A percentile compares a stretch with the other conserved stretches of the same genome.
Evolutionary conservation across 2,888 invertebrate genomes (phyloP).

Genomic region (Mylabris sibirica): DNA sequence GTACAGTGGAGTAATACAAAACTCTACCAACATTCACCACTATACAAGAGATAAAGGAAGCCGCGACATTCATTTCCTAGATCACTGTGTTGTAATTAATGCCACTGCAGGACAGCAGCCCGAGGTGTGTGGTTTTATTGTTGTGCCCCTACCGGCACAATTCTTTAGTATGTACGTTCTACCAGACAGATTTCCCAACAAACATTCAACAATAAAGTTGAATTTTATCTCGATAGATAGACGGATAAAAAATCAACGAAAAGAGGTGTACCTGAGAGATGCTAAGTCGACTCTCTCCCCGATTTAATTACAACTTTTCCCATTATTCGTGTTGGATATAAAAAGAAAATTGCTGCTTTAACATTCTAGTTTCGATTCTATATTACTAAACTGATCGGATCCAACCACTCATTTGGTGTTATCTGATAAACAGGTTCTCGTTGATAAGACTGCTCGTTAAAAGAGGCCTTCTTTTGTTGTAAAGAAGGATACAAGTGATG

Average conservation of each 20-base stretch:
- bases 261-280: background rate
- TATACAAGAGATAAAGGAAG: constrained; percentile 53
- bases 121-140: constrained; percentile 46
- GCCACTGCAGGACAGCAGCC: constrained; percentile 54
- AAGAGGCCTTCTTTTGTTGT: constrained; percentile 52
- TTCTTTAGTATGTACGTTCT: constrained; percentile 42
- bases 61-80: constrained; percentile 59
- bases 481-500: constrained; percentile 50
- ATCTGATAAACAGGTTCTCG: constrained; percentile 52
- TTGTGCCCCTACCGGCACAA: constrained; percentile 26
- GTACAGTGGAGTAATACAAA: constrained; percentile 36
- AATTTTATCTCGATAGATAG: background rate
- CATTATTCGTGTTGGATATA: constrained; percentile 46
- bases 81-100: constrained; percentile 57
- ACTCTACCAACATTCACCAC: constrained; percentile 21
- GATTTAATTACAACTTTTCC: constrained; percentile 56
- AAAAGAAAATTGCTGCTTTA: constrained; percentile 55
- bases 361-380: constrained; percentile 53
- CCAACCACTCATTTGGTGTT: constrained; percentile 49
- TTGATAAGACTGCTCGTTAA: constrained; percentile 44
- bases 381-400: constrained; percentile 47
- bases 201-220: no score
- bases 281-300: background rate
- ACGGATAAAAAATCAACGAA: no score
- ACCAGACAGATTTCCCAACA: constrained; percentile 30